A percentile compares a stretch with the other conserved stretches of the same genome.
Evolutionary conservation across 2,113 vertebrate species (phyloP).

Genomic region (Uria lomvia): DNA sequence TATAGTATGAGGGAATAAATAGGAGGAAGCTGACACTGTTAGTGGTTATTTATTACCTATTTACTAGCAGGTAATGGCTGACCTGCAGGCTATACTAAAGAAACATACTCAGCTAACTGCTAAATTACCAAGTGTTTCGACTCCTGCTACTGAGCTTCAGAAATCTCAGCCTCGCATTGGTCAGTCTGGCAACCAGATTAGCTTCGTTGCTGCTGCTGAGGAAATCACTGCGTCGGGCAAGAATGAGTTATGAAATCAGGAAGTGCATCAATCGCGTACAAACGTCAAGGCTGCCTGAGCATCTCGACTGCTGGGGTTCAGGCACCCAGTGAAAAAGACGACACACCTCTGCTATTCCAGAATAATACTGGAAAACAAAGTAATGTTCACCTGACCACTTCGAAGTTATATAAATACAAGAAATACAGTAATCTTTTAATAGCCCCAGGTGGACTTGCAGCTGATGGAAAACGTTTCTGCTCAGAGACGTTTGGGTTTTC

Average conservation of each 20-base stretch:
- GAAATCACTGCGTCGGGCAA: neutral
- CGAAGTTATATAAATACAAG: neutral
- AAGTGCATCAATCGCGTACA: neutral
- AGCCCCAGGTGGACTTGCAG: neutral
- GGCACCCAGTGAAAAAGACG: neutral
- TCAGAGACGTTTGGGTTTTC: neutral
- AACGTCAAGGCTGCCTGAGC: neutral
- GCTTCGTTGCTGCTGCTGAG: neutral
- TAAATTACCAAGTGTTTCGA: neutral
- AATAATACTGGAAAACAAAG: neutral
- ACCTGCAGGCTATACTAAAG: neutral
- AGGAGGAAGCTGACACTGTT: neutral
- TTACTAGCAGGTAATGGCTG: neutral
- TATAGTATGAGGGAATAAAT: neutral
- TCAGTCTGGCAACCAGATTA: neutral
- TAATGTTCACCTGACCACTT: neutral
- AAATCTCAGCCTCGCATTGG: neutral
- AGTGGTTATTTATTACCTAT: constrained; percentile 28
- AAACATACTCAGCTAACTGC: neutral
- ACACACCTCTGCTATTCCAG: neutral
- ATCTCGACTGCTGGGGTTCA: neutral
- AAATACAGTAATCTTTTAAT: neutral
- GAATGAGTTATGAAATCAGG: neutral
- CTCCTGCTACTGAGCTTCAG: neutral
- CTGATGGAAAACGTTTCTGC: neutral